Base-by-base conservation (phyloP, 2,888 invertebrate genomes). In the Temnothorax ravouxi region DNA sequence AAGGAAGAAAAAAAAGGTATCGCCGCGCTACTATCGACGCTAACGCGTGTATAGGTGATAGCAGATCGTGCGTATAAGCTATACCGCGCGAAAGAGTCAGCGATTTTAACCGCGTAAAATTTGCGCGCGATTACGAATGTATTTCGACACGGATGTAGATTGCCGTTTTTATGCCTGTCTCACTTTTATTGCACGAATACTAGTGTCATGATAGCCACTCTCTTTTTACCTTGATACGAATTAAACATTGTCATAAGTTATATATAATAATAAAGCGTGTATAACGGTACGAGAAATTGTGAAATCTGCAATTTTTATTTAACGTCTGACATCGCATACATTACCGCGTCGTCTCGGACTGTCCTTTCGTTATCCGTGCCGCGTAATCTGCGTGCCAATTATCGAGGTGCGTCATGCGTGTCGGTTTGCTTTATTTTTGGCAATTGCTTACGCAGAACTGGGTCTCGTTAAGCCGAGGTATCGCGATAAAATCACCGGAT, bases 401-500 rank as follows among this genome's bases (percentile, higher is more conserved):
- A 88, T 77, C 87, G 69, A 71, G 62, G 69, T 52, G 62, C 85
- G 56, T 66, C 79, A 44, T 84, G 88, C 88, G 86, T 89, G 80
- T 76, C 87, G 79, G 62, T 86, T 80, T 56, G 52, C 82, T 76
- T 79, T 82, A 72, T 84, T 85, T 85, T 85, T 62, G 84, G 84
- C 69, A 54, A 74, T 52, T 67, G 72, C 18, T 41, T 41, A 56
- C 52, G 62, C 52, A 64, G 75, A 83, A 84, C 83, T 66, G 84
- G 75, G 64, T 75, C 84, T 85, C 75, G 84, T 84, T 84, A 84
- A 83, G 64, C 5, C 50, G 77, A 15, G 18, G 52, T n/a, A 11
- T 44, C 64, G 44, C 59, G 88, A 86, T 88, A 89, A 88, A 71
- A 89, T 88, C 87, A 77, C 34, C 29, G 44, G 59, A 66, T 83